Percentiles rank a stretch among this genome's conserved stretches.
phyloP scores from a whole-genome alignment of 2,888 invertebrate genomes.

The Cosmia trapezina region DNA sequence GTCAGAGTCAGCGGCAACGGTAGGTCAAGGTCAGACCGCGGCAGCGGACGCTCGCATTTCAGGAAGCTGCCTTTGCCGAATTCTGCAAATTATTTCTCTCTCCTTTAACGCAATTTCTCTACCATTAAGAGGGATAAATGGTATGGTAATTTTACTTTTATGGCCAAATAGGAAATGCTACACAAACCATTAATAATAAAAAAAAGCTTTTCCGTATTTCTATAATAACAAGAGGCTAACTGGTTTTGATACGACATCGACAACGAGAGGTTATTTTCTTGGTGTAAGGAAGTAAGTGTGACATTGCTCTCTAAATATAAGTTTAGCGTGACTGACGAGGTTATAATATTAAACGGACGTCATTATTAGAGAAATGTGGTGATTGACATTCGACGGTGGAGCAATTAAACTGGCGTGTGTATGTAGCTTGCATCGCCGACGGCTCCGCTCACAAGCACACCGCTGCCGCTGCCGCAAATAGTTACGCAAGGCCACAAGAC shows the following conservation, averaged over 20 bases:
- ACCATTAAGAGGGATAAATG: conserved; percentile 52
- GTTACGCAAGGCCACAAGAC: conserved; percentile 84
- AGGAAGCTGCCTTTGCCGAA: conserved; percentile 66
- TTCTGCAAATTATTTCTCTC: conserved; percentile 72
- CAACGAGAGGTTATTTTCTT: conserved; percentile 24
- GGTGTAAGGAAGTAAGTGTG: conserved; percentile 61
- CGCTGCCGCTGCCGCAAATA: conserved; percentile 84
- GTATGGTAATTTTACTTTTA: conserved; percentile 7
- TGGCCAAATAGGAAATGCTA: conserved; percentile 13
- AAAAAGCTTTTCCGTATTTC: conserved; percentile 14
- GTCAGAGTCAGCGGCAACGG: conserved; percentile 66
- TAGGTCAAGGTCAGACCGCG: conserved; percentile 83
- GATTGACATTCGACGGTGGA: conserved; percentile 79
- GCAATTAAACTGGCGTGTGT: conserved; percentile 80
- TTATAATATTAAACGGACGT: conserved; percentile 69
- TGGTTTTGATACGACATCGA: conserved; percentile 25
- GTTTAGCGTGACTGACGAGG: conserved; percentile 63
- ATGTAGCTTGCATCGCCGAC: conserved; percentile 65
- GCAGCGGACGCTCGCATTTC: conserved; percentile 70
- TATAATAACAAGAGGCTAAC: conserved; percentile 31
- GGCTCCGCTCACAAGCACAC: conserved; percentile 74
- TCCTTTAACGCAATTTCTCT: conserved; percentile 65
- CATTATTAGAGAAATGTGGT: conserved; percentile 78
- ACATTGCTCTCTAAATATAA: conserved; percentile 61
- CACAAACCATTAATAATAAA: conserved; percentile 1